Evolutionary conservation across 2,113 vertebrate genomes (phyloP).

Genomic region (Microcebus jonahi): DNA sequence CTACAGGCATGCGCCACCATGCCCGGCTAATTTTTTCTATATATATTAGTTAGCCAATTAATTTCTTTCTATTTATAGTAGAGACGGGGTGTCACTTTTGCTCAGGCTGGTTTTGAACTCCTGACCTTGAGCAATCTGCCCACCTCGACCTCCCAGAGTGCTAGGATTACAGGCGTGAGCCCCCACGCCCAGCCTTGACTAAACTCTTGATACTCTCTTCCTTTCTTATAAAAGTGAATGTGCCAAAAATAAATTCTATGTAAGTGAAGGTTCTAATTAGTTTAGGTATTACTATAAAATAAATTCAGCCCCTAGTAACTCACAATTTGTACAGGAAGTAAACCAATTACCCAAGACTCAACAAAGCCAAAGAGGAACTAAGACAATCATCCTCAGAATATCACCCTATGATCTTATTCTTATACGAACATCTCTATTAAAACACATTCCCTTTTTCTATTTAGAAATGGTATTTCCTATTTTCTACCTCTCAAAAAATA

Average conservation of each 20-base stretch:
- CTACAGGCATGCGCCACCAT: too few species aligned
- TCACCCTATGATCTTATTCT: not conserved
- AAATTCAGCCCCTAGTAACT: not conserved
- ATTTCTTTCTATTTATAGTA: too few species aligned
- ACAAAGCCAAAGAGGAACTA: not conserved
- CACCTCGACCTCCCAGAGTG: too few species aligned
- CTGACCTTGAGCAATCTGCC: too few species aligned
- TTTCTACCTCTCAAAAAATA: not conserved
- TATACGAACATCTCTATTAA: not conserved
- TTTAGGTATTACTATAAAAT: not conserved
- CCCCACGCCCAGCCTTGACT: not conserved
- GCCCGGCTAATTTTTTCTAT: too few species aligned
- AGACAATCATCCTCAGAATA: not conserved
- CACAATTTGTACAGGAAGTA: not conserved
- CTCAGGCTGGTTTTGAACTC: too few species aligned
- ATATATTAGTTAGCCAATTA: too few species aligned
- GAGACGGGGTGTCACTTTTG: too few species aligned
- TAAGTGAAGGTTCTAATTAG: not conserved
- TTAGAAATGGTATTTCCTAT: not conserved
- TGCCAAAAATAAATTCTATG: not conserved
- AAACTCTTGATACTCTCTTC: not conserved
- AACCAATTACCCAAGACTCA: not conserved
- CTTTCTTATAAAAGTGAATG: not conserved
- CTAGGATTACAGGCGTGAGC: too few species aligned
- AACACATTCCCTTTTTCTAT: not conserved